Conservation (phyloP, 2,797 vertebrate species). For the Remorina albescens region DNA sequence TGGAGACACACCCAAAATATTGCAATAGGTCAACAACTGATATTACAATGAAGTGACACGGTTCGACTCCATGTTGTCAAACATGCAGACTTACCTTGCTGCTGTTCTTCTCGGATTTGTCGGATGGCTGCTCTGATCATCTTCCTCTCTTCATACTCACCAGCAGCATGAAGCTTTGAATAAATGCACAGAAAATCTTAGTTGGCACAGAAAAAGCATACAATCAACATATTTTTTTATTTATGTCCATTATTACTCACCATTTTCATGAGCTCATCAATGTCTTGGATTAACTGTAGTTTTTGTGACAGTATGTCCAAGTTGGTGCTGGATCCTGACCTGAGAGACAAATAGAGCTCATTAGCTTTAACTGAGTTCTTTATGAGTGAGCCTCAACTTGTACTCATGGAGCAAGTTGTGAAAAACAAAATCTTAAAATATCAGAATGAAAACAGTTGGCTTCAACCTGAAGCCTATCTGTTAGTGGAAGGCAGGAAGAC, state of each 20-base stretch:
- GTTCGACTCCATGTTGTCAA: not conserved
- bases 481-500: slow-evolving; percentile 29
- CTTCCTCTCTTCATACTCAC: slow-evolving; percentile 94
- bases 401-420: not conserved
- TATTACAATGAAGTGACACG: too few relatives aligned
- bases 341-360: slow-evolving; percentile 38
- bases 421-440: slow-evolving; percentile 12
- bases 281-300: slow-evolving; percentile 88
- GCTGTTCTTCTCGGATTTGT: slow-evolving; percentile 90
- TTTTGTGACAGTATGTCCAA: slow-evolving; percentile 86
- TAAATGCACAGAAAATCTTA: slow-evolving; percentile 29
- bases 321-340: slow-evolving; percentile 86
- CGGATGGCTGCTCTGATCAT: slow-evolving; percentile 94
- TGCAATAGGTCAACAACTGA: not conserved
- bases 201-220: not conserved
- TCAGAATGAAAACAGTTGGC: slow-evolving; percentile 12
- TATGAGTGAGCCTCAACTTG: not conserved
- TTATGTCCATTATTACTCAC: slow-evolving; percentile 73
- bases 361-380: not conserved
- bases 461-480: slow-evolving; percentile 15
- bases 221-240: not conserved
- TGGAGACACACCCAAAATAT: not conserved
- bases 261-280: slow-evolving; percentile 92
- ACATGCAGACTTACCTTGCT: slow-evolving; percentile 83
- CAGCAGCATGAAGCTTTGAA: slow-evolving; percentile 87